Base-by-base conservation (phyloP, 2,888 invertebrate species). In the Aethes cnicana region DNA sequence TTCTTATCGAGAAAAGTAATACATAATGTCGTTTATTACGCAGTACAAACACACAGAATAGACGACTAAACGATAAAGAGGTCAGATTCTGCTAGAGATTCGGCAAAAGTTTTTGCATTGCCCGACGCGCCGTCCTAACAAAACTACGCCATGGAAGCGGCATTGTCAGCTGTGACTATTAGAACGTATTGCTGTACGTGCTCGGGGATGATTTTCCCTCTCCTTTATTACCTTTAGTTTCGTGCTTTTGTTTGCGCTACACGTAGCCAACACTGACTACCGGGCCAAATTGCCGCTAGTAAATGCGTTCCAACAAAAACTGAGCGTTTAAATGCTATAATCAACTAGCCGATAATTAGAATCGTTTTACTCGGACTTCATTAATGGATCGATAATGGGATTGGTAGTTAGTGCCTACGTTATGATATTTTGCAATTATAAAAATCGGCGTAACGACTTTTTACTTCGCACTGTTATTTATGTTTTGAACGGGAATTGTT, bases 131-230 rank as follows among this genome's bases (percentile, higher is more conserved):
- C 73, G 62, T 73, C 75, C 81, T 82, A 83, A 84, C 79, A 85
- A 84, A 87, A 88, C 84, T 85, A 78, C 76, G 66, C 63, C 26
- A 44, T 68, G 68, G 70, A 73, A 69, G 49, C 17, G 61, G 54
- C 64, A 80, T 82, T 81, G 81, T 80, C 78, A 80, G 73, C 73
- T 66, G 74, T 72, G 74, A 77, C 85, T 80, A 83, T 85, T 82
- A 83, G 80, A 81, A 82, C 77, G 81, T 84, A 84, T 83, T 77
- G 83, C 70, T 67, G 80, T 81, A 84, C 85, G 84, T 84, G 84
- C 77, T 66, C 58, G 57, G 73, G 73, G 73, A 77, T 72, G 71
- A 68, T 71, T 69, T 72, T 67, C 67, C 68, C 57, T 43, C 69
- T 68, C 68, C 72, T 80, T 77, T 84, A 83, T 82, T 80, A 73